Evolutionary conservation across 2,797 vertebrate species (phyloP).

Genomic region (Gadopsis bispinosus): DNA sequence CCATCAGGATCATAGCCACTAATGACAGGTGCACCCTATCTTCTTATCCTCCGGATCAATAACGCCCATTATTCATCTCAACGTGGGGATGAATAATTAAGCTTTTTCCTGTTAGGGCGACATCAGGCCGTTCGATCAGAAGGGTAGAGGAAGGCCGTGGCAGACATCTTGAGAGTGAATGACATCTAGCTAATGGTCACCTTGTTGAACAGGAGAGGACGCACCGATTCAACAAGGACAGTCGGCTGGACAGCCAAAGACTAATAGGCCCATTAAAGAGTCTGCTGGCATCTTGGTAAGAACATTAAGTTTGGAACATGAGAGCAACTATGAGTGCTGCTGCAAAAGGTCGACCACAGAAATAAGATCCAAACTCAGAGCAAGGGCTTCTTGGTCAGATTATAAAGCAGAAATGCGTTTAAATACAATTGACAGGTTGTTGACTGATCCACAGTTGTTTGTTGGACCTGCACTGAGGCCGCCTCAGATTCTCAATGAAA

Average conservation of each 20-base stretch:
- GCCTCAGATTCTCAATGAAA: constrained; percentile 1
- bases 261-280: constrained; percentile 56
- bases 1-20: constrained; percentile 59
- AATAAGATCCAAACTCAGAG: constrained; percentile 43
- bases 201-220: constrained; percentile 55
- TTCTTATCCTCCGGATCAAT: constrained; percentile 70
- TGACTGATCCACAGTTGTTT: background rate
- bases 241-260: constrained; percentile 41
- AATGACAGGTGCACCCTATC: constrained; percentile 61
- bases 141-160: constrained; percentile 34
- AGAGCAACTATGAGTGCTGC: constrained; percentile 42
- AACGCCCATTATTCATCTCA: constrained; percentile 67
- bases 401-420: constrained; percentile 9
- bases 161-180: constrained; percentile 59
- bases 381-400: constrained; percentile 11
- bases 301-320: constrained; percentile 41
- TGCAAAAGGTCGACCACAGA: constrained; percentile 46
- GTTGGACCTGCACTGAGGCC: background rate
- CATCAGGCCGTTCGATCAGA: constrained; percentile 40
- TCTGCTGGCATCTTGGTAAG: constrained; percentile 30
- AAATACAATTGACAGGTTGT: constrained; percentile 13
- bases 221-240: constrained; percentile 41
- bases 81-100: constrained; percentile 73
- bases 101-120: constrained; percentile 43
- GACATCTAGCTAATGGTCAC: constrained; percentile 62